Percentiles rank a stretch among this genome's conserved stretches.
Conservation (phyloP, 2,113 vertebrate genomes). For the Penelope pileata region DNA sequence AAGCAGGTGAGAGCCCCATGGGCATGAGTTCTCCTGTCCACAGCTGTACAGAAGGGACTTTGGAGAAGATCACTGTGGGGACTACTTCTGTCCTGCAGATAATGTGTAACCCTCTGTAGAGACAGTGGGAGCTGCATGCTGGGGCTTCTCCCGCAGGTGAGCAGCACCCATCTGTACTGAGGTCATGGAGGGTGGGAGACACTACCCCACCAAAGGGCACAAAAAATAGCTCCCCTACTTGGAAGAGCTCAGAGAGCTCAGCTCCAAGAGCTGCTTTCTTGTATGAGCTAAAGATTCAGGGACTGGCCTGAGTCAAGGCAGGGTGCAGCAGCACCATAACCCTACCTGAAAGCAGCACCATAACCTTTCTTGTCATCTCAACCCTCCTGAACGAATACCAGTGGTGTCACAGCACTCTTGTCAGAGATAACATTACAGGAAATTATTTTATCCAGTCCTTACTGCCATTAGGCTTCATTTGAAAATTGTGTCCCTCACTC, state of each 20-base stretch:
- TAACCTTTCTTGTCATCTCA: background rate
- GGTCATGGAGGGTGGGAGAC: background rate
- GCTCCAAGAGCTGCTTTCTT: background rate
- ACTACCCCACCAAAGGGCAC: background rate
- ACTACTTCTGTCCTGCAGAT: background rate
- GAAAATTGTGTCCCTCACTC: background rate
- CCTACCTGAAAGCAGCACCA: background rate
- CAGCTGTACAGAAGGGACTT: background rate
- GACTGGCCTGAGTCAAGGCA: background rate
- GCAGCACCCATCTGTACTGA: background rate
- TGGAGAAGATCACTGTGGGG: background rate
- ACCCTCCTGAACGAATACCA: background rate
- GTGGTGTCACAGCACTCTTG: background rate
- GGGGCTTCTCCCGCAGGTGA: rapidly evolving
- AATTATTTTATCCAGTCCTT: background rate
- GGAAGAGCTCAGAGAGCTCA: background rate
- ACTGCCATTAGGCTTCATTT: background rate
- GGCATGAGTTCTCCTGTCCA: background rate
- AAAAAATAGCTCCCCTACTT: background rate
- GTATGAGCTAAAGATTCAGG: background rate
- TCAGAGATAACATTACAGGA: background rate
- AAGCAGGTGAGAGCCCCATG: background rate
- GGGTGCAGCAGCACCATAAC: background rate
- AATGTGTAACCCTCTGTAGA: background rate
- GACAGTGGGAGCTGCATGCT: background rate